A percentile compares a stretch with the other conserved stretches of the same genome.
These are phyloP conservation scores for Crenichthys baileyi DNA, from an alignment of 2,797 vertebrate species.

Conservation along the genomic window DNA sequence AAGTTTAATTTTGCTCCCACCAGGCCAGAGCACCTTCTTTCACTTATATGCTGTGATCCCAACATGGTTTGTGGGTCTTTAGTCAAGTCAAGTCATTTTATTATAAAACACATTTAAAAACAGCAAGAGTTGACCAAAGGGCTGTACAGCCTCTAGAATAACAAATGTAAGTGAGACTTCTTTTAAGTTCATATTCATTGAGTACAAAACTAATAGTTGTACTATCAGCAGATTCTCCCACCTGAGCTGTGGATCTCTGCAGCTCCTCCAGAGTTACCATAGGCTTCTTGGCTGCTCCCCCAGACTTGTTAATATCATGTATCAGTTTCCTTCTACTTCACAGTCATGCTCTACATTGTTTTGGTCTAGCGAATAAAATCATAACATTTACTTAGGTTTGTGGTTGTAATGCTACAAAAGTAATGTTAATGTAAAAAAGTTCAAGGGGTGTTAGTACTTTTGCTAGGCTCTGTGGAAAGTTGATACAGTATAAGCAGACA, in stretches of 20 bases:
- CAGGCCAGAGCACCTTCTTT: not conserved
- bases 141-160: too few relatives aligned
- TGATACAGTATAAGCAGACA: conserved; percentile 40
- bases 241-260: too few relatives aligned
- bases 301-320: not conserved
- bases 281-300: not conserved
- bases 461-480: conserved; percentile 12
- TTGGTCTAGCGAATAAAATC: not conserved
- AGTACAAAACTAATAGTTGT: too few relatives aligned
- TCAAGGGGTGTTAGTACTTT: not conserved
- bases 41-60: too few relatives aligned
- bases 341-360: not conserved
- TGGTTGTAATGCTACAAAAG: not conserved
- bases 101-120: too few relatives aligned
- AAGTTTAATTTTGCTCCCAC: not conserved
- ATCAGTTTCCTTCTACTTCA: not conserved
- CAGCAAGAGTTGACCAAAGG: too few relatives aligned
- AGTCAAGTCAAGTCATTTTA: too few relatives aligned
- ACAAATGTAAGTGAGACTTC: too few relatives aligned
- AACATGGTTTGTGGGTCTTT: too few relatives aligned
- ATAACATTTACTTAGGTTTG: not conserved
- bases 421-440: not conserved
- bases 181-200: too few relatives aligned
- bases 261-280: not conserved
- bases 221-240: too few relatives aligned